Conservation (phyloP, 92 coral and sea anemone species). For the Siderastrea siderea region DNA sequence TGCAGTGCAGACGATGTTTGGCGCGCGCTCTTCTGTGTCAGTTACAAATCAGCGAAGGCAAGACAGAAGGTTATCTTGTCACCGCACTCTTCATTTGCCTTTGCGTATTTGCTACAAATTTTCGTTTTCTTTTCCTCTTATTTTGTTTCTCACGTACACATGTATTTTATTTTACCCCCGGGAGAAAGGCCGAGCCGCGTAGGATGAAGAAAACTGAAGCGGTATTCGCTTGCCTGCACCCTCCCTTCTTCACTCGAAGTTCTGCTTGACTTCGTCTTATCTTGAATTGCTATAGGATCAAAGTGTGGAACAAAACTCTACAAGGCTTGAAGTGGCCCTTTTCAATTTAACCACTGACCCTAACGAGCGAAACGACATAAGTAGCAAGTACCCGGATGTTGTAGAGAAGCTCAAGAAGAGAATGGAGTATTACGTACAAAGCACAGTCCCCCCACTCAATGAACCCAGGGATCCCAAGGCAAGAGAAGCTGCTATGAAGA, state of each 20-base stretch:
- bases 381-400: conserved; percentile 70
- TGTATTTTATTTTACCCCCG: too few relatives aligned
- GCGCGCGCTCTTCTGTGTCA: too few relatives aligned
- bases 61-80: too few relatives aligned
- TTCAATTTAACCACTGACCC: conserved; percentile 88
- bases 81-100: too few relatives aligned
- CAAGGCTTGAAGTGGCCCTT: conserved; percentile 71
- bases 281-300: neutral
- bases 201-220: neutral
- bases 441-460: conserved; percentile 69
- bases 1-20: too few relatives aligned
- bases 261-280: neutral
- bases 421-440: conserved; percentile 60
- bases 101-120: too few relatives aligned
- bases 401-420: conserved; percentile 71
- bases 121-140: too few relatives aligned
- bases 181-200: too few relatives aligned
- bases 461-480: conserved; percentile 83
- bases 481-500: conserved; percentile 66
- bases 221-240: neutral
- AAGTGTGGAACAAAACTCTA: neutral
- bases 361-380: conserved; percentile 72
- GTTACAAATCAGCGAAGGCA: too few relatives aligned
- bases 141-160: too few relatives aligned
- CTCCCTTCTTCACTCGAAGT: neutral